Conservation (phyloP, 35 echinoderm and acorn worm species). For the Lytechinus variegatus region DNA sequence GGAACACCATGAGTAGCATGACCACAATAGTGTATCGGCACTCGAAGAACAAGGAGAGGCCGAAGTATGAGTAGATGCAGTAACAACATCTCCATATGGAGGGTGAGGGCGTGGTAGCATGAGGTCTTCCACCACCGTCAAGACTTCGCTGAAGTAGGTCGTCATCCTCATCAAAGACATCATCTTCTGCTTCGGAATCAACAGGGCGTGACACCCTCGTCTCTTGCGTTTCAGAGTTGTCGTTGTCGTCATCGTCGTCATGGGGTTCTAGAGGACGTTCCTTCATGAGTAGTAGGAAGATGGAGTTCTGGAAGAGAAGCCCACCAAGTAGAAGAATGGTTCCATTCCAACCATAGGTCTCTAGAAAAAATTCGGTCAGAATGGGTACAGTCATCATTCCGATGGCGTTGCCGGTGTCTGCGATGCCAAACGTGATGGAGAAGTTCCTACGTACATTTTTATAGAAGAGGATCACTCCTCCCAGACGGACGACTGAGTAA, state of each 20-base stretch:
- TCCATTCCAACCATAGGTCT: conserved; percentile 70
- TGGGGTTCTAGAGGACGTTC: neutral
- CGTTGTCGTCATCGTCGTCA: neutral
- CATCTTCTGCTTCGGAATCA: neutral
- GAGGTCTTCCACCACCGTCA: neutral
- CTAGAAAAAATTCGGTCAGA: conserved; percentile 50
- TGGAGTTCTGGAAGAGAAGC: neutral
- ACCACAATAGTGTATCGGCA: neutral
- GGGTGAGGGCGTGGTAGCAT: neutral
- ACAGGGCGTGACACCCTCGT: neutral
- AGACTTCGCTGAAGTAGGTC: neutral
- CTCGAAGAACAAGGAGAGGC: conserved; percentile 19
- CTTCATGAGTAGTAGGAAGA: neutral
- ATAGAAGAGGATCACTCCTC: neutral
- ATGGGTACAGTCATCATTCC: conserved; percentile 59
- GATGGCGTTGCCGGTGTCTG: conserved; percentile 37
- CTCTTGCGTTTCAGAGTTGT: neutral
- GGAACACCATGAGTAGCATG: neutral
- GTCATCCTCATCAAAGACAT: neutral
- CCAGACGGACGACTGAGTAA: neutral
- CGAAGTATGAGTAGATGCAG: neutral
- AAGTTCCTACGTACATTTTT: neutral
- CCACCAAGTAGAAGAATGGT: conserved; percentile 65
- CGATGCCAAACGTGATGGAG: conserved; percentile 48
- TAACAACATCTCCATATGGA: neutral